Percentiles rank a stretch among this genome's conserved stretches.
These are phyloP conservation scores for Alectura lathami DNA, from an alignment of 2,113 vertebrate species.

Conservation along the genomic window DNA sequence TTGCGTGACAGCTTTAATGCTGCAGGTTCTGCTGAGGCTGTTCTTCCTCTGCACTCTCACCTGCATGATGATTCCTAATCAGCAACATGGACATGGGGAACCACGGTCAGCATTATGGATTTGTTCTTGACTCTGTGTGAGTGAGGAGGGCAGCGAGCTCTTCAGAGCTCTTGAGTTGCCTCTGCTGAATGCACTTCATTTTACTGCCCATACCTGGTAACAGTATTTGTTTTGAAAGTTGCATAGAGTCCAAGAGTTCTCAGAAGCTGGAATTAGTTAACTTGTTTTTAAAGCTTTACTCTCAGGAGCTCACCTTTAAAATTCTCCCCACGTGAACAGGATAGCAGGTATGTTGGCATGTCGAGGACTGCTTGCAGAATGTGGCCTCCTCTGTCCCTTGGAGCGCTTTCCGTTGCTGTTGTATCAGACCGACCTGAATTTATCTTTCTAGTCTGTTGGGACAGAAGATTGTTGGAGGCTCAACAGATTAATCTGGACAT, in stretches of 20 bases:
- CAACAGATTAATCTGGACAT: background rate
- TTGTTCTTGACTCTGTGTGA: background rate
- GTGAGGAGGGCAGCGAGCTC: background rate
- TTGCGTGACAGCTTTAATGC: background rate
- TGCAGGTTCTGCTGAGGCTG: background rate
- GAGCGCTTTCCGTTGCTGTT: background rate
- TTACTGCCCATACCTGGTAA: background rate
- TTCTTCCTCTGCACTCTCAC: background rate
- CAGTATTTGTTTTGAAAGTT: background rate
- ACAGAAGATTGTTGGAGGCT: background rate
- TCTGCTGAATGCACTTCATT: background rate
- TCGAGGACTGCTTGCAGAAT: background rate
- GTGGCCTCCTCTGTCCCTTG: background rate
- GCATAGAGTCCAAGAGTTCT: background rate
- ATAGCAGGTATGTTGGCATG: background rate
- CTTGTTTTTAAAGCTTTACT: background rate
- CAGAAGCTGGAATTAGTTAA: background rate
- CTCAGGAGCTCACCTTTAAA: background rate
- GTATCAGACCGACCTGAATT: background rate
- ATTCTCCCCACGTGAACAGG: background rate
- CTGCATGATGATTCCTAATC: background rate
- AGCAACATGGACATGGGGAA: background rate
- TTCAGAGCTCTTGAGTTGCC: background rate
- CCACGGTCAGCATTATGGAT: accelerated
- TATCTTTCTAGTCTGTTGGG: background rate